Percentiles rank a stretch among this genome's conserved stretches.
Conservation (phyloP, 2,888 invertebrate species). For the Pardosa pseudoannulata region DNA sequence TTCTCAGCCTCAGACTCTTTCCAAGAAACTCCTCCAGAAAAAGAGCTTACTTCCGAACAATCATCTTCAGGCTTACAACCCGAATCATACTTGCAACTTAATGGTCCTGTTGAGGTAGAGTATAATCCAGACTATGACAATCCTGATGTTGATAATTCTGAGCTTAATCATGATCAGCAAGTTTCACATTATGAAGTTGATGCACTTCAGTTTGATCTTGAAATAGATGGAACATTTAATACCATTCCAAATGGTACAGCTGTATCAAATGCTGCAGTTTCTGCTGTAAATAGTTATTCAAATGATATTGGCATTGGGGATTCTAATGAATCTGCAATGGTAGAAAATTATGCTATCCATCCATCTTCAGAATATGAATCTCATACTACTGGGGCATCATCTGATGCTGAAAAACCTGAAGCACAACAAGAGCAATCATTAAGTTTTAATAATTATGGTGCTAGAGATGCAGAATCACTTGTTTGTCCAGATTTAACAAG, state of each 20-base stretch:
- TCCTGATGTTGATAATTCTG: slow-evolving; percentile 76
- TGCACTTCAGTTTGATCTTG: slow-evolving; percentile 61
- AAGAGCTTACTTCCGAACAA: slow-evolving; percentile 77
- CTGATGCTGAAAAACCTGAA: slow-evolving; percentile 64
- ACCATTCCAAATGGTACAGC: slow-evolving; percentile 1
- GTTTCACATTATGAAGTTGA: slow-evolving; percentile 42
- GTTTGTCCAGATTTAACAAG: slow-evolving; percentile 60
- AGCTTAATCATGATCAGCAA: slow-evolving; percentile 48
- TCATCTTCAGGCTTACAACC: slow-evolving; percentile 77
- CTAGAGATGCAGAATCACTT: slow-evolving; percentile 32
- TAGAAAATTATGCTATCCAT: slow-evolving; percentile 29
- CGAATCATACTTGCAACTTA: slow-evolving; percentile 77
- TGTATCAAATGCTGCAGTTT: not conserved
- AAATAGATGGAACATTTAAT: slow-evolving; percentile 43
- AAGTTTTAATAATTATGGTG: slow-evolving; percentile 32
- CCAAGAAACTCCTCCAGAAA: slow-evolving; percentile 71
- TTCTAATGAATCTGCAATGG: slow-evolving; percentile 5
- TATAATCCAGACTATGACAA: slow-evolving; percentile 80
- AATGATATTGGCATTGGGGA: not conserved
- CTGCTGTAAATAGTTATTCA: not conserved
- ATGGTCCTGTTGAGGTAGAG: slow-evolving; percentile 80
- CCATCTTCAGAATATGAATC: slow-evolving; percentile 49
- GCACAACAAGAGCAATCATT: slow-evolving; percentile 63
- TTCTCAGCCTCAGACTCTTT: slow-evolving; percentile 29
- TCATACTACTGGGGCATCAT: slow-evolving; percentile 19